Base-by-base conservation (phyloP, 2,797 vertebrate genomes). In the Manis pentadactyla region DNA sequence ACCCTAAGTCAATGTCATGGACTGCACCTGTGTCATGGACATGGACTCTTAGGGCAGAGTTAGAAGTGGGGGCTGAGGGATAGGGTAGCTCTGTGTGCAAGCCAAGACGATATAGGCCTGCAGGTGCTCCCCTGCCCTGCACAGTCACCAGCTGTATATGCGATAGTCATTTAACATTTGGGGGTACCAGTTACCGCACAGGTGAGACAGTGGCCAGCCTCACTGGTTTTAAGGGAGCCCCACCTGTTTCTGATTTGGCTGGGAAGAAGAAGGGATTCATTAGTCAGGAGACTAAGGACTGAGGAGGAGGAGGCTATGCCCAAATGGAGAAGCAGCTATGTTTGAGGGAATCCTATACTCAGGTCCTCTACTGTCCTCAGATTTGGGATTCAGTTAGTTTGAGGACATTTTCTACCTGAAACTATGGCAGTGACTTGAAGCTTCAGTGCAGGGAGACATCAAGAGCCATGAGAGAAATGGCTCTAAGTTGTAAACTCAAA, bases 171-270 rank as follows among this genome's bases (percentile, higher is more conserved):
- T 83, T 57, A 64, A 37, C 29, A 79, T 71, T 82, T 68, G 49
- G 55, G 34, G 12, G 18, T 27, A 31, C 46, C 49, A 7, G 51
- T 90, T 66, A 39, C 53, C 61, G 66, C 42, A 17, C 12, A 37
- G 25, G 29, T 66, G 37, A 94, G 46, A 82, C 13, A 15, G 46
- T 18, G 31, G 15, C 18, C 73, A n/a, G 68, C 21, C 25, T 74
- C 42, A 27, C 11, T 46, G 25, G 53, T 53, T 73, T 93, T 87
- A 64, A 46, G 34, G 74, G 23, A 75, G 15, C 2, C 37, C 15
- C 34, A 46, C 42, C n/a, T 90, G 55, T 57, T 90, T 71, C 39
- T 90, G n/a, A 93, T 94, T 82, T 87, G 75, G 9, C 71, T 49
- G 79, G 63, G 77, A 49, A 78, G 25, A 89, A 92, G 46, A 64